Conservation (phyloP, 2,113 vertebrate genomes). For the Oostethus manadensis region DNA sequence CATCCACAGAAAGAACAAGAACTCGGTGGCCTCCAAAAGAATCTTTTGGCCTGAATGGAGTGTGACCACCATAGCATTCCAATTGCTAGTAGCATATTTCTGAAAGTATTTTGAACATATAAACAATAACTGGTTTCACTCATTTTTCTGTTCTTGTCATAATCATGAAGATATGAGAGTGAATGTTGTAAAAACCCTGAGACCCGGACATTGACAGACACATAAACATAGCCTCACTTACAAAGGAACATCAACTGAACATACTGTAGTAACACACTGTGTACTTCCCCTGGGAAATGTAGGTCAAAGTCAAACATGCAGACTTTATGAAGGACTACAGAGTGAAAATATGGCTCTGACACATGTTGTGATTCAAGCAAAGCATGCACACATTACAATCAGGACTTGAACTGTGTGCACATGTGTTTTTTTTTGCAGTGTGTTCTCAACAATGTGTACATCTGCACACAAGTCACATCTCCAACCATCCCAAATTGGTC, state of each 20-base stretch:
- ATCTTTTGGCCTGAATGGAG: slow-evolving; percentile 48
- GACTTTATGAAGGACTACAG: slow-evolving; percentile 26
- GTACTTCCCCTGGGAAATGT: slow-evolving; percentile 49
- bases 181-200: not conserved
- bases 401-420: slow-evolving; percentile 8
- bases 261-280: slow-evolving; percentile 29
- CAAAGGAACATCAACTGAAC: slow-evolving; percentile 27
- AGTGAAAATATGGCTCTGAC: slow-evolving; percentile 25
- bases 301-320: slow-evolving; percentile 42
- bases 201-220: not conserved
- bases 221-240: slow-evolving; percentile 8
- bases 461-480: slow-evolving; percentile 29
- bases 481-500: slow-evolving; percentile 27
- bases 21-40: slow-evolving; percentile 46
- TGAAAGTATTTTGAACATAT: slow-evolving; percentile 58
- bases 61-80: slow-evolving; percentile 54
- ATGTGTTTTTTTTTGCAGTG: not conserved
- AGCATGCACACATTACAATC: slow-evolving; percentile 17
- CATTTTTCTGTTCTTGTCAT: slow-evolving; percentile 49
- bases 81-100: slow-evolving; percentile 55
- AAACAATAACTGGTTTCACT: slow-evolving; percentile 50
- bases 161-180: slow-evolving; percentile 52
- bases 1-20: slow-evolving; percentile 53
- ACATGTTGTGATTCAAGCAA: slow-evolving; percentile 22
- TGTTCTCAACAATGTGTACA: slow-evolving; percentile 15